A percentile compares a stretch with the other conserved stretches of the same genome.
Conservation (phyloP, 2,888 invertebrate genomes). For the Melolontha melolontha region DNA sequence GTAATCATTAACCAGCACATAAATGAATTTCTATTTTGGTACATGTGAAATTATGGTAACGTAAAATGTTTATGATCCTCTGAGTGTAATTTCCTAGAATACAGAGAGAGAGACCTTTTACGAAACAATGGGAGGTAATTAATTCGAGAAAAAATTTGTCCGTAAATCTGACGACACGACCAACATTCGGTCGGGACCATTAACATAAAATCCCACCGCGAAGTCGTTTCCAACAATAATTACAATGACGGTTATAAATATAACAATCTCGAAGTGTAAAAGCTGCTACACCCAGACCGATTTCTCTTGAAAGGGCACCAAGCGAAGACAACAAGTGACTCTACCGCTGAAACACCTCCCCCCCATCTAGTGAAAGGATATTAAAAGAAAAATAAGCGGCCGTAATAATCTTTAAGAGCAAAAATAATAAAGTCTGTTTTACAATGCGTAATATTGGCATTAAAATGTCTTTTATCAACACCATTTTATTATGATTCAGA, state of each 20-base stretch:
- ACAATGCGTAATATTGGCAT: constrained; percentile 38
- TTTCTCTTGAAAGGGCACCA: not conserved
- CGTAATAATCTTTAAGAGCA: constrained; percentile 35
- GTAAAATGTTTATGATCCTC: constrained; percentile 25
- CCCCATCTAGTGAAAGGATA: not conserved
- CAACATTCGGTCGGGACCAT: constrained; percentile 29
- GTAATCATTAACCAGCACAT: constrained; percentile 5
- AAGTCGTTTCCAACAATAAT: constrained; percentile 33
- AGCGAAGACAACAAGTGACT: not conserved
- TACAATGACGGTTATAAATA: constrained; percentile 35
- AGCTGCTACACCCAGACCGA: constrained; percentile 10
- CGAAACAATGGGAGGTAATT: constrained; percentile 33
- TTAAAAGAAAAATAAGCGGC: constrained; percentile 32
- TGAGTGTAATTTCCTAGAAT: constrained; percentile 13
- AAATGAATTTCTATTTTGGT: constrained; percentile 24
- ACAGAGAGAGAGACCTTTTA: constrained; percentile 12
- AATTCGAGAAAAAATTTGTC: constrained; percentile 36
- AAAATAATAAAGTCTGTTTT: constrained; percentile 37
- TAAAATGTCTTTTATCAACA: constrained; percentile 36
- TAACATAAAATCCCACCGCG: constrained; percentile 29
- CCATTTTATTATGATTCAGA: constrained; percentile 35
- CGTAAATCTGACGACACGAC: constrained; percentile 28
- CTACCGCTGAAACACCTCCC: not conserved
- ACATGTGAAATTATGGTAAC: constrained; percentile 8
- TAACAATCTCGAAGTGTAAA: constrained; percentile 30